phyloP scores from a whole-genome alignment of 2,888 invertebrate genomes.

The Prosopocoilus inquinatus region DNA sequence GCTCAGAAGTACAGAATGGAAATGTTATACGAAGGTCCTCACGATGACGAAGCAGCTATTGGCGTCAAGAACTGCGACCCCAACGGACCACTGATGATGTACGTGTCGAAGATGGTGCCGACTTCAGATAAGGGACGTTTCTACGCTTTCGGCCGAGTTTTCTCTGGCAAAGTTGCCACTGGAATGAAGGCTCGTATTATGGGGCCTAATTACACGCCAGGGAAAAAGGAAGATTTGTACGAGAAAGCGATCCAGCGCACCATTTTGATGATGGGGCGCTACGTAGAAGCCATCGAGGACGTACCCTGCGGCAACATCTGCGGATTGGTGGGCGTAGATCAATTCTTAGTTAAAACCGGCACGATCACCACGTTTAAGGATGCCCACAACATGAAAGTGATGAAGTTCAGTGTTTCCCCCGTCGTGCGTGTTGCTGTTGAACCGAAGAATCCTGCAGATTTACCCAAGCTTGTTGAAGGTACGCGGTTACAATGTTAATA shows the following conservation, averaged over 20 bases:
- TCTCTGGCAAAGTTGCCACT: slow-evolving; percentile 89
- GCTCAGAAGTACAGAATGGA: slow-evolving; percentile 99
- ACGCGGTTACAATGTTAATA: slow-evolving; percentile 9
- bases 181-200: slow-evolving; percentile 96
- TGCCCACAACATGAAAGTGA: slow-evolving; percentile 99
- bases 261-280: slow-evolving; percentile 99
- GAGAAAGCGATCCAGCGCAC: slow-evolving; percentile 99
- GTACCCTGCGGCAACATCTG: slow-evolving; percentile 98
- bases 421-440: slow-evolving; percentile 99
- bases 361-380: slow-evolving; percentile 99
- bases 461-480: slow-evolving; percentile 97
- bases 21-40: slow-evolving; percentile 89
- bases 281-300: slow-evolving; percentile 98
- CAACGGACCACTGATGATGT: slow-evolving; percentile 99
- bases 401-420: slow-evolving; percentile 99
- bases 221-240: slow-evolving; percentile 98
- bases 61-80: slow-evolving; percentile 94
- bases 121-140: slow-evolving; percentile 99
- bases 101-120: slow-evolving; percentile 99
- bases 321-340: slow-evolving; percentile 99
- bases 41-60: slow-evolving; percentile 76
- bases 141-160: slow-evolving; percentile 99
- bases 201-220: slow-evolving; percentile 97
- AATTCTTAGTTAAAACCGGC: slow-evolving; percentile 98
- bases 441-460: slow-evolving; percentile 97